These are phyloP conservation scores for Slavum lentiscoides DNA, from an alignment of 2,888 invertebrate species.

Conservation along the genomic window DNA sequence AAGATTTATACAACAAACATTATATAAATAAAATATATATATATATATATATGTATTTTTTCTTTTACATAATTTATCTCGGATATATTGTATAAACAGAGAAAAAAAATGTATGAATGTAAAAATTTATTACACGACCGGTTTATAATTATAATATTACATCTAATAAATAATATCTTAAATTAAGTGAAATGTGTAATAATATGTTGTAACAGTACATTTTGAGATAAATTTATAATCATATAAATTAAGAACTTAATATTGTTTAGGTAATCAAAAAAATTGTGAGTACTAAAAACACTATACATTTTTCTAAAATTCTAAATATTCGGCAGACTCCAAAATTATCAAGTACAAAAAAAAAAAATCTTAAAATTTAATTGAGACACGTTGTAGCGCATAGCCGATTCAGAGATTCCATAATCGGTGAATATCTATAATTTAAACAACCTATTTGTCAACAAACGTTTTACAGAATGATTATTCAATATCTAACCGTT, in stretches of 20 bases:
- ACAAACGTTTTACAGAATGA: conserved; percentile 31
- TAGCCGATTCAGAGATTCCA: conserved; percentile 42
- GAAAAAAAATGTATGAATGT: not conserved
- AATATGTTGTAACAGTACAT: conserved; percentile 8
- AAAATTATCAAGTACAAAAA: conserved; percentile 24
- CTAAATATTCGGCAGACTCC: conserved; percentile 27
- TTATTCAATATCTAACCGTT: conserved; percentile 30
- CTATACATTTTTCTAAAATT: conserved; percentile 36
- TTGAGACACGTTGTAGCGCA: conserved; percentile 44
- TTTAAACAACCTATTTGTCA: not conserved
- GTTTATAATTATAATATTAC: not conserved
- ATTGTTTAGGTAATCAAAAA: conserved; percentile 18
- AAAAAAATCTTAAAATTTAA: conserved; percentile 45
- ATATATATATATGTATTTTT: not conserved
- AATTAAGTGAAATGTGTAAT: conserved; percentile 25
- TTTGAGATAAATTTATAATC: not conserved
- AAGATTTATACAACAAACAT: conserved; percentile 11
- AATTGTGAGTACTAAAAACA: conserved; percentile 17
- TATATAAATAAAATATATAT: not conserved
- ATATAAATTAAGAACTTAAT: conserved; percentile 21
- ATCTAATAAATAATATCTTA: conserved; percentile 30
- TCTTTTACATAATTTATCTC: not conserved
- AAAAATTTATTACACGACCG: conserved; percentile 10
- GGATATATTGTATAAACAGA: not conserved
- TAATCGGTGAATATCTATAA: conserved; percentile 42